Evolutionary conservation across 2,888 invertebrate genomes (phyloP), one percentile per base, ranked within the genome.

Genomic region (Danaus chrysippus): DNA sequence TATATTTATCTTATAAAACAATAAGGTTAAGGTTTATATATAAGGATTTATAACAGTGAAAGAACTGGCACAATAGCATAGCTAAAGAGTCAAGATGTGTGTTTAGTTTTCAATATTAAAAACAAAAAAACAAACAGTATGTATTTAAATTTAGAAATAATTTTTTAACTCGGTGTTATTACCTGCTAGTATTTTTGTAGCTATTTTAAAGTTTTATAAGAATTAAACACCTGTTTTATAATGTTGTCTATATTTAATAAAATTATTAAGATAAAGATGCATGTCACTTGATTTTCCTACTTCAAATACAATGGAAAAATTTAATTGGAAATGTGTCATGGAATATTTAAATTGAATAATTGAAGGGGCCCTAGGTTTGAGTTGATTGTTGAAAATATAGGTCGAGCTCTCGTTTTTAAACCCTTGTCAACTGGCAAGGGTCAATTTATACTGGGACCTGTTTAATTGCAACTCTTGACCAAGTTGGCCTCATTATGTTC

Each of bases 161-260:
- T 49, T 49, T 46, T 46, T 46, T 15, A 17, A 55, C 61, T 65
- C 58, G 53, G 56, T 53, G 52, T 62, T 59, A 61, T 65, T 46
- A 46, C 58, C 44, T 58, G 59, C 58, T 67, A 61, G 59, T 59
- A 63, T 63, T 65, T 67, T 64, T 64, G 61, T 64, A 62, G 59
- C 61, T 62, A 59, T 59, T 63, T 56, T 3, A 54, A 54, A 64
- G 60, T 59, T 64, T 66, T 61, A 57, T 52, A 61, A 57, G 15
- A 61, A 59, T 59, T 59, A 63, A 66, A 42, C n/a, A 54, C 19
- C 57, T 15, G 52, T 59, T 57, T 59, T 23, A 43, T 44, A 34
- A 23, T 43, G 46, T 49, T 49, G 49, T 49, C 49, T 49, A 49
- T 49, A 17, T 49, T 46, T 49, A 49, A 49, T 49, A 17, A 49